Evolutionary conservation across 2,888 invertebrate genomes (phyloP).

Genomic region (Chaetogeoica ovagalla): DNA sequence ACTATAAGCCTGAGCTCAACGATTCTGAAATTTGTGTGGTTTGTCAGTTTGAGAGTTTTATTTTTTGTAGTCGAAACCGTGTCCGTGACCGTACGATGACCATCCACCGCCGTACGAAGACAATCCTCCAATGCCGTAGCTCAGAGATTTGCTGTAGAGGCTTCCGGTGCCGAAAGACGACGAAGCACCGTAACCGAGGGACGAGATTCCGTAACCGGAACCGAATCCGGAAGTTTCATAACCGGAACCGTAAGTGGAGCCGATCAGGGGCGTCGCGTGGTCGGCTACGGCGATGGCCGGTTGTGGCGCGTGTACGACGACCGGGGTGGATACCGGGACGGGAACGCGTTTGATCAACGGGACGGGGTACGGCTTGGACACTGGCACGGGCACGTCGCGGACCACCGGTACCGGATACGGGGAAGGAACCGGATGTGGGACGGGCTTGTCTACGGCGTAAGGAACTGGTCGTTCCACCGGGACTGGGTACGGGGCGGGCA

Average conservation of each 20-base stretch:
- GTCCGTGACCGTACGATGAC: constrained; percentile 17
- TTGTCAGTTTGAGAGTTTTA: not conserved
- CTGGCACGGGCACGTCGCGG: constrained; percentile 30
- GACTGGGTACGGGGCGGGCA: constrained; percentile 30
- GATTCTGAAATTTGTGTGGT: not conserved
- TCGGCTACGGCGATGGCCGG: not conserved
- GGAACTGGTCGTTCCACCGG: constrained; percentile 37
- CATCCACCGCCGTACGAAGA: not conserved
- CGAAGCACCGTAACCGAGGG: not conserved
- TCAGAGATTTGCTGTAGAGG: not conserved
- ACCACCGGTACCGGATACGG: constrained; percentile 39
- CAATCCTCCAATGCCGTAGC: not conserved
- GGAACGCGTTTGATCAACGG: constrained; percentile 21
- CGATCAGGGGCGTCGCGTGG: not conserved
- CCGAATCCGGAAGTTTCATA: not conserved
- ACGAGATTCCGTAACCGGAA: not conserved
- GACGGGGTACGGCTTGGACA: constrained; percentile 31
- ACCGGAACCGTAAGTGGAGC: constrained; percentile 22
- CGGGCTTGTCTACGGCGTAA: constrained; percentile 33
- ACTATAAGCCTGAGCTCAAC: not conserved
- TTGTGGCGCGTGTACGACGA: not conserved
- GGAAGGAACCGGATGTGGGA: constrained; percentile 6
- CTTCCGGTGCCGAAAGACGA: constrained; percentile 3
- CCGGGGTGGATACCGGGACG: constrained; percentile 24
- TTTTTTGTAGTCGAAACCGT: constrained; percentile 27